Evolutionary conservation across 2,797 vertebrate genomes (phyloP).

Genomic region (Neoniphon sammara): DNA sequence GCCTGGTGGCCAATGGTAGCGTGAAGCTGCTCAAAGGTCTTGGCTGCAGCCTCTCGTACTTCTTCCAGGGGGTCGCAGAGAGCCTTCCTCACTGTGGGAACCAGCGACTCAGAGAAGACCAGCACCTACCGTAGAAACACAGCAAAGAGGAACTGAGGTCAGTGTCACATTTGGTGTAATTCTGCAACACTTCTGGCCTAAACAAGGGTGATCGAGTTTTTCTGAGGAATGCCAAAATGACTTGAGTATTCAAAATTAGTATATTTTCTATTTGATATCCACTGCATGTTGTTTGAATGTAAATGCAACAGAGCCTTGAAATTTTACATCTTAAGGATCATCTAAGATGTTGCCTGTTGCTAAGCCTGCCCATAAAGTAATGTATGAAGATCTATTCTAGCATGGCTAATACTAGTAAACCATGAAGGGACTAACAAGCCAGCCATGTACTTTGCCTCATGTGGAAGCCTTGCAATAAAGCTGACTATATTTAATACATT

Average conservation of each 20-base stretch:
- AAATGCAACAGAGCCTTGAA: no score
- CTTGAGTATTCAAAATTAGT: neutral
- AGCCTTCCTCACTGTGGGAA: constrained; percentile 96
- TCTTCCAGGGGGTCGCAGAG: constrained; percentile 97
- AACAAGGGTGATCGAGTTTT: neutral
- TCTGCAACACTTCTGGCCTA: no score
- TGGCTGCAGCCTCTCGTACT: constrained; percentile 95
- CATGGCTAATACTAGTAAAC: neutral
- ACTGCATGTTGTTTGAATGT: no score
- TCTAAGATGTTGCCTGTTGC: no score
- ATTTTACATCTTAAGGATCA: no score
- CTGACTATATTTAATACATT: neutral
- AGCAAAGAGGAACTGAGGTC: neutral
- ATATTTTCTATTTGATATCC: no score
- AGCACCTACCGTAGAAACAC: constrained; percentile 85
- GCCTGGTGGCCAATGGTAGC: constrained; percentile 97
- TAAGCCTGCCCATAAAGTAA: no score
- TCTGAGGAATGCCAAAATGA: neutral
- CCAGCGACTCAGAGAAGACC: constrained; percentile 96
- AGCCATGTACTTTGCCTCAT: neutral
- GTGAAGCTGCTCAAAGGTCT: constrained; percentile 99
- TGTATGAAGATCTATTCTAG: no score
- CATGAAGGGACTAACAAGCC: neutral
- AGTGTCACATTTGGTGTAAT: neutral
- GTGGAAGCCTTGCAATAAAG: no score